Evolutionary conservation across 2,888 invertebrate species (phyloP), one percentile per base, ranked within the genome.

Genomic region (Diaphora mendica): DNA sequence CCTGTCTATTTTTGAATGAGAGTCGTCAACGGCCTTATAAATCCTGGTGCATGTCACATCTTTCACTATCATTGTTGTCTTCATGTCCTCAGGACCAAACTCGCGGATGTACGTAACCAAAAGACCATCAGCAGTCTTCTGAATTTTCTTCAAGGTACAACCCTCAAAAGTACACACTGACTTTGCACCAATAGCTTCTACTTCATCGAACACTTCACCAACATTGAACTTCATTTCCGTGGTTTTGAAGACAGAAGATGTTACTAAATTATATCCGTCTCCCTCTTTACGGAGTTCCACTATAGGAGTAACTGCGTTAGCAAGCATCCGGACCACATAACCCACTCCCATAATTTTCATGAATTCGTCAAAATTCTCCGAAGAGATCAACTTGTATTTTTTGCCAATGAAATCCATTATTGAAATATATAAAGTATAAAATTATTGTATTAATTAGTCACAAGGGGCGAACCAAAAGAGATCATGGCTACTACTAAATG

Each of bases 311-410:
- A 62, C 62, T 17, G 62, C 17, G 30, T 62, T 62, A 62, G 62
- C 62, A 62, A 62, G 30, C 30, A 30, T 62, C 17, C 62, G 62
- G 8, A 30, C 62, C 30, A 62, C 7, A 5, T 30, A 62, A 62
- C 62, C 15, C 62, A 62, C 62, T 98, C 98, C 98, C 80, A 98
- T 93, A 70, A 97, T 96, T 96, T 98, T 98, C 98, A 99, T 97
- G 96, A 98, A 98, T 76, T 98, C 98, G 87, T 99, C 98, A 92
- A 99, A 98, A 90, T 98, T 98, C 81, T 98, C 98, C 86, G 97
- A 97, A 77, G 96, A 96, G 78, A 96, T 93, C 92, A 99, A 96
- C 92, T 98, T 98, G 96, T 97, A 99, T 91, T 97, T 97, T 94
- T 97, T 98, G 91, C 97, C 98, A 70, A 91, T 80, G 90, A 95